Conservation (phyloP, 2,113 vertebrate genomes). For the Plecotus auritus region DNA sequence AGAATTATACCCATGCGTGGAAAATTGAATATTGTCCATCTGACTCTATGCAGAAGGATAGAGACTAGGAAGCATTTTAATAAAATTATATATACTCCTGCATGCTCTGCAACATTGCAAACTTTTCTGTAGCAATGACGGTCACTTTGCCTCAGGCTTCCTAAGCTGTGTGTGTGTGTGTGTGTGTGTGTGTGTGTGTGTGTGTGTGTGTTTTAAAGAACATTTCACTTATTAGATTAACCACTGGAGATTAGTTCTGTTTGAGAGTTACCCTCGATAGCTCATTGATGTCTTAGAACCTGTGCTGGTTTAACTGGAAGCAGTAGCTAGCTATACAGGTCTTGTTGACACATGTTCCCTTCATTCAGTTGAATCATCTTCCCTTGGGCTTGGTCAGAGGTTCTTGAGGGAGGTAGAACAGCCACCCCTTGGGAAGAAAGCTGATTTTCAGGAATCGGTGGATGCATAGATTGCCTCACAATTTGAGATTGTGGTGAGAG, state of each 20-base stretch:
- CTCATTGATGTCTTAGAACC: background rate
- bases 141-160: background rate
- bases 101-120: background rate
- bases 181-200: background rate
- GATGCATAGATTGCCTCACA: background rate
- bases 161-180: background rate
- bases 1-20: background rate
- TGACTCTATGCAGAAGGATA: background rate
- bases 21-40: background rate
- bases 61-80: background rate
- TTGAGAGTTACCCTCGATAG: background rate
- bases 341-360: background rate
- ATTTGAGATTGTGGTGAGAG: background rate
- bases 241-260: background rate
- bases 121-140: background rate
- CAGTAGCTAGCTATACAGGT: background rate
- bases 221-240: slow-evolving; percentile 12
- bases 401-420: background rate
- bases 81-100: background rate
- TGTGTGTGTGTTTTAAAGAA: background rate
- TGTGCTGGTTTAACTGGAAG: background rate
- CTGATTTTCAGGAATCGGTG: background rate
- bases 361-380: background rate
- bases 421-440: background rate
- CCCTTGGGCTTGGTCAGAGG: background rate